A percentile compares a stretch with the other conserved stretches of the same genome.
Evolutionary conservation across 2,113 vertebrate species (phyloP).

Genomic region (Myrmecobius fasciatus): DNA sequence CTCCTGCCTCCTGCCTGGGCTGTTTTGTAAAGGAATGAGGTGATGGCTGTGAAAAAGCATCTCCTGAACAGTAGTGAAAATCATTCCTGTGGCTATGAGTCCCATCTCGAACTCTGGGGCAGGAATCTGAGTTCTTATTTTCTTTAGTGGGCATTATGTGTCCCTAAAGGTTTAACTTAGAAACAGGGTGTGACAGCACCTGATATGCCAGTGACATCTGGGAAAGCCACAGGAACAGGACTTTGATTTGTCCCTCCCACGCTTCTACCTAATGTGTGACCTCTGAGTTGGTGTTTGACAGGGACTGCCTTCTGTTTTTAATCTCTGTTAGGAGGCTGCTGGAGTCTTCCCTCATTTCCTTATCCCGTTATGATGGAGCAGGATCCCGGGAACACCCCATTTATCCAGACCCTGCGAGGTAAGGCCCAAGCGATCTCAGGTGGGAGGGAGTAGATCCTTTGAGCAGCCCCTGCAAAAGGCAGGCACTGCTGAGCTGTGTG

Average conservation of each 20-base stretch:
- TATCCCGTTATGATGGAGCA: constrained; percentile 97
- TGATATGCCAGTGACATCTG: constrained; percentile 49
- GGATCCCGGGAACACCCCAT: constrained; percentile 98
- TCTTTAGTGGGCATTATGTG: neutral
- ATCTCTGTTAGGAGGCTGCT: constrained; percentile 91
- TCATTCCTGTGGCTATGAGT: neutral
- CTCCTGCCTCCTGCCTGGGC: constrained; percentile 22
- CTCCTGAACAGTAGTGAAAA: constrained; percentile 36
- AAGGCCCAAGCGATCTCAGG: constrained; percentile 78
- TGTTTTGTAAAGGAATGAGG: constrained; percentile 37
- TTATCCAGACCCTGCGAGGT: constrained; percentile 99
- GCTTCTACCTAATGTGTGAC: constrained; percentile 73
- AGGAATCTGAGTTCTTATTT: neutral
- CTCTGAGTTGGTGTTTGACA: constrained; percentile 77
- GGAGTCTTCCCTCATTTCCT: constrained; percentile 96
- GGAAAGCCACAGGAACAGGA: constrained; percentile 49
- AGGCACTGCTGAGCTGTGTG: constrained; percentile 54
- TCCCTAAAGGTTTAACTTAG: constrained; percentile 53
- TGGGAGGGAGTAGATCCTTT: constrained; percentile 61
- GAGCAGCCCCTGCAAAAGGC: constrained; percentile 62
- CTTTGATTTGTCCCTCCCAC: constrained; percentile 69
- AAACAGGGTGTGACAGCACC: constrained; percentile 32
- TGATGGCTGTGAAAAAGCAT: constrained; percentile 29
- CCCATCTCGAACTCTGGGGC: constrained; percentile 19
- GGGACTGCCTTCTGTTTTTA: constrained; percentile 80